Evolutionary conservation across 2,113 vertebrate species (phyloP).

Genomic region (Rhinolophus ferrumequinum): DNA sequence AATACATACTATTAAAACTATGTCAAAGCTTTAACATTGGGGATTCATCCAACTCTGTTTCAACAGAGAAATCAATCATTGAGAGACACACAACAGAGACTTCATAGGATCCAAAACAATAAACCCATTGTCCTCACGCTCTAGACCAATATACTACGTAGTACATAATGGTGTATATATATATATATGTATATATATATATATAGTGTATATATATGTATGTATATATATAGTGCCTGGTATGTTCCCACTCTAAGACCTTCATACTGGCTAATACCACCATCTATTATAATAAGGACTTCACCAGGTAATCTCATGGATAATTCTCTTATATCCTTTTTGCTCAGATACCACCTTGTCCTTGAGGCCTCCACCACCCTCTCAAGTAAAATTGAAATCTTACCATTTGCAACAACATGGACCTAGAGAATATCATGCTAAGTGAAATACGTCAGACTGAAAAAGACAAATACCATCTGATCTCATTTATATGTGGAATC

Average conservation of each 20-base stretch:
- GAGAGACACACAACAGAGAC: neutral
- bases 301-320: neutral
- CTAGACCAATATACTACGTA: neutral
- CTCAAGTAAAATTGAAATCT: neutral
- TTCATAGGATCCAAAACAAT: neutral
- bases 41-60: neutral
- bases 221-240: neutral
- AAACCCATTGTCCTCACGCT: neutral
- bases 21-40: neutral
- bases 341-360: neutral
- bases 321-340: neutral
- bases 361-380: neutral
- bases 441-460: no score
- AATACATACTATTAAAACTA: neutral
- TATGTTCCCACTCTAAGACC: neutral
- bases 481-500: no score
- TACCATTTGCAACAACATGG: no score
- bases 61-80: neutral
- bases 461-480: no score
- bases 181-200: no score
- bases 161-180: neutral
- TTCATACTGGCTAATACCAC: neutral
- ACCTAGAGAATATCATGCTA: no score
- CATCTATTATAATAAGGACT: neutral
- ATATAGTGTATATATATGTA: no score